Evolutionary conservation across 1,140 invertebrate genomes (phyloP), one percentile per base, ranked within the genome.

Genomic region (Teleopsis dalmanni): DNA sequence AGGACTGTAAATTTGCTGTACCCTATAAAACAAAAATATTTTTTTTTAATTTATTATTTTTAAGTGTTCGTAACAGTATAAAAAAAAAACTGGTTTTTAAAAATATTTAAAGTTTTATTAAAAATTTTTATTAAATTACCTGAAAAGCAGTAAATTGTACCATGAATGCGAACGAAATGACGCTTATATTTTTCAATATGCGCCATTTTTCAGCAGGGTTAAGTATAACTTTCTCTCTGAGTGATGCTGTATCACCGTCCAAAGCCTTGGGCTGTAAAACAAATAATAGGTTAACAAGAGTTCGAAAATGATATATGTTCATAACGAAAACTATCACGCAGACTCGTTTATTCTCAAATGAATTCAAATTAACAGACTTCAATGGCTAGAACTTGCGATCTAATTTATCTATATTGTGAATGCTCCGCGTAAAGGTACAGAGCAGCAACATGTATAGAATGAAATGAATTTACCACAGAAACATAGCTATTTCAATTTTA

Each of bases 131-230:
- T 33, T 31, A 16, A 36, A 57, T 59, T 48, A 71, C 68, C 65
- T 87, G 82, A 70, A 93, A 95, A 26, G 91, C 90, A 14, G 89
- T 94, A 73, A 95, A 95, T 58, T 95, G 87, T 47, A 94, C 86
- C 80, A 94, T 88, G 66, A 95, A 95, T 3, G 88, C 86, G 42
- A 86, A 72, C 51, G 88, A 91, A 6, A 95, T 85, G 34, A 88
- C 81, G 21, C 83, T 77, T 27, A 94, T 82, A 73, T 93, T 93
- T 71, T 91, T 92, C 51, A 90, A 71, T 60, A 94, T 93, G 52
- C 88, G 76, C 82, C 85, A 87, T 76, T 89, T 88, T 65, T 91
- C 88, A 55, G 76, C 80, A 34, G 80, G 76, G 27, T 84, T 81
- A 48, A 88, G 65, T 65, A 84, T 85, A 57, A 87, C 83, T 75